Evolutionary conservation across 2,797 vertebrate genomes (phyloP).

Genomic region (Acanthornis magna): DNA sequence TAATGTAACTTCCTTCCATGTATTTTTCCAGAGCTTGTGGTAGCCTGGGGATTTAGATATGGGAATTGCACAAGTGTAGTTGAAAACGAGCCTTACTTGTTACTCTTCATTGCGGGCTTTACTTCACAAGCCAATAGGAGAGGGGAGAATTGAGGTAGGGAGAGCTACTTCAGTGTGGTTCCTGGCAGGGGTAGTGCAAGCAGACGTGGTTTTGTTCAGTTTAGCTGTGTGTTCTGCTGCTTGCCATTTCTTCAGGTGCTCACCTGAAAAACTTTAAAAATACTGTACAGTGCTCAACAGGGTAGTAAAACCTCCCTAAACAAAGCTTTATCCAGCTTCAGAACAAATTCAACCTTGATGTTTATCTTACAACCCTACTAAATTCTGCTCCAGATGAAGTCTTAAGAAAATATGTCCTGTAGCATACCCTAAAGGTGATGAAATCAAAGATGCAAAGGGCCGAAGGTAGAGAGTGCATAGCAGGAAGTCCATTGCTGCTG

Average conservation of each 20-base stretch:
- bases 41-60: slow-evolving; percentile 55
- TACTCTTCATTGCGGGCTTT: background rate
- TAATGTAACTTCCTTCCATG: slow-evolving; percentile 64
- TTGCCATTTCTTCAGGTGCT: background rate
- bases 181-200: background rate
- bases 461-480: background rate
- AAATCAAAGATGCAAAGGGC: background rate
- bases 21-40: slow-evolving; percentile 52
- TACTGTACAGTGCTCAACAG: background rate
- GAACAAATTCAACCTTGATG: background rate
- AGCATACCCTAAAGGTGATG: background rate
- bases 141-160: background rate
- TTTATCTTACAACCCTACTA: background rate
- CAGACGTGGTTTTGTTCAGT: background rate
- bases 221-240: background rate
- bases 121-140: background rate
- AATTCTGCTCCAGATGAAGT: background rate
- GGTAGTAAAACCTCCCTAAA: background rate
- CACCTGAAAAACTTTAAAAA: background rate
- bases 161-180: background rate
- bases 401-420: background rate
- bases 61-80: slow-evolving; percentile 26
- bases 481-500: background rate
- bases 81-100: background rate
- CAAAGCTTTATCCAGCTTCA: background rate